phyloP scores from a whole-genome alignment of 2,797 vertebrate genomes.

The Alosa sapidissima region DNA sequence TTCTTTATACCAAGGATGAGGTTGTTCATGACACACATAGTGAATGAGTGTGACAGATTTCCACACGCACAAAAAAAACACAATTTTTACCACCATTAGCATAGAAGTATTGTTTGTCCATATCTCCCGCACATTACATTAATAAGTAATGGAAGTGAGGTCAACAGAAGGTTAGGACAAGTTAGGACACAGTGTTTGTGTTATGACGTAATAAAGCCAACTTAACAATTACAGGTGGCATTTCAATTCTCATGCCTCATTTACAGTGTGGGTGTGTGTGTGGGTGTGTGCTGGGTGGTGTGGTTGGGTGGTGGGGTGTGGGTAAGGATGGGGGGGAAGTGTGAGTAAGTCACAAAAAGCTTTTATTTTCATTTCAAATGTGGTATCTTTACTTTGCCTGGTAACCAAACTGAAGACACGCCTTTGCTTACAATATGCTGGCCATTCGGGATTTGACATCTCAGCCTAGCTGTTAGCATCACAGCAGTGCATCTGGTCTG shows the following conservation, averaged over 20 bases:
- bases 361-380: neutral
- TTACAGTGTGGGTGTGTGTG: neutral
- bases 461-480: neutral
- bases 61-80: neutral
- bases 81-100: neutral
- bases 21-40: neutral
- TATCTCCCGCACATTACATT: neutral
- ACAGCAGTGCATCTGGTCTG: neutral
- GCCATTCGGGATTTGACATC: neutral
- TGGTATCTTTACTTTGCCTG: slow-evolving; percentile 1
- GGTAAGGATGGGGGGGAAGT: neutral
- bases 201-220: neutral
- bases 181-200: neutral
- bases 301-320: neutral
- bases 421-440: neutral
- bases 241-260: neutral
- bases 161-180: neutral
- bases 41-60: neutral
- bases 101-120: neutral
- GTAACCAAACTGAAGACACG: neutral
- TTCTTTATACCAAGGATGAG: neutral
- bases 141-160: neutral
- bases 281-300: neutral
- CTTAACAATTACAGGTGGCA: neutral
- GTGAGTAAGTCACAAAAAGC: neutral